Base-by-base conservation (phyloP, 2,797 vertebrate species). In the Pseudochirops corinnae region DNA sequence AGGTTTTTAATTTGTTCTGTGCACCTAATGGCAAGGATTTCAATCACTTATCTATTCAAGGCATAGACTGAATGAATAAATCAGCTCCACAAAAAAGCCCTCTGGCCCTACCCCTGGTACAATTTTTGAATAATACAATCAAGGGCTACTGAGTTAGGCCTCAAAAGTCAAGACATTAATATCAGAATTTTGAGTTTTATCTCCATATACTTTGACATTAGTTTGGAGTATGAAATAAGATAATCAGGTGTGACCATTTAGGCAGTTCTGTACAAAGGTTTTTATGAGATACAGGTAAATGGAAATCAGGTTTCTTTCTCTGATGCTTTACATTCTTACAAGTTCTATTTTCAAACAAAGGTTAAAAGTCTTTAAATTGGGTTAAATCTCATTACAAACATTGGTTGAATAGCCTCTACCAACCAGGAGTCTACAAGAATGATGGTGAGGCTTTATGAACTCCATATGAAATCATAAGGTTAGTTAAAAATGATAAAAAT, bases 241-340 rank as follows among this genome's bases (percentile, higher is more conserved):
- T 92, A 93, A 93, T 28, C 55, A 0, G 55, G 90, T 56, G 11
- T 91, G 21, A 94, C 31, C 56, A 87, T 94, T 90, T 4, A 53
- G 33, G 16, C 91, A 91, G 28, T 91, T 0, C 3, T 82, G 50
- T 90, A 31, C n/a, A 16, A 62, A 95, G 94, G 50, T 92, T 96
- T 96, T 94, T 53, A 95, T 87, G 56, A 95, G 29, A 52, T 96
- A 58, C 55, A 92, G 62, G 96, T 10, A 95, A 26, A 82, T 82
- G 74, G 74, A 87, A 87, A 87, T 87, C 46, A 26, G 39, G 9
- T 46, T 82, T 87, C 74, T 87, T 46, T 46, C 7, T 82, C 67
- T 46, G 24, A 18, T 46, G 16, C 21, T 82, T 82, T 46, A 39
- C 24, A 46, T 82, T 50, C 39, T 87, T 87, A 28, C 10, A 50